Evolutionary conservation across 35 echinoderm and acorn worm species (phyloP).

Genomic region (Heliocidaris tuberculata): DNA sequence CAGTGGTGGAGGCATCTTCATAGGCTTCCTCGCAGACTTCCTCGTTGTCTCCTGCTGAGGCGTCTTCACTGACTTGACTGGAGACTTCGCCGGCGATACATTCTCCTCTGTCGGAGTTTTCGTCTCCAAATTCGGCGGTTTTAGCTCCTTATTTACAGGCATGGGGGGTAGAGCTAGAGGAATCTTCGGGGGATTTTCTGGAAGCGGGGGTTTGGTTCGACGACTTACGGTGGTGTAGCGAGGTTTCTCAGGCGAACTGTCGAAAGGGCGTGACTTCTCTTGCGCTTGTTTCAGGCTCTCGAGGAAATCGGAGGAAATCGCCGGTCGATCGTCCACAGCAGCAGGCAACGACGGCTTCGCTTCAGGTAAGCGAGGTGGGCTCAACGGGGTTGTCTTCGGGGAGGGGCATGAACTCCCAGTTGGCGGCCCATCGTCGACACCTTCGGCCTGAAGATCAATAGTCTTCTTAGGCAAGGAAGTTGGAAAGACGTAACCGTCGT

Average conservation of each 20-base stretch:
- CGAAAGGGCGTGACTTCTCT: neutral
- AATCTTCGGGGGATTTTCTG: neutral
- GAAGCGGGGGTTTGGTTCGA: neutral
- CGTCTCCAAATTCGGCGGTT: neutral
- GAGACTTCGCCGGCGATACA: neutral
- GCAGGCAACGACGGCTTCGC: neutral
- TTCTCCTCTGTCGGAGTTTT: neutral
- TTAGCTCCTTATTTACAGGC: neutral
- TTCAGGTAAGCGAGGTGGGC: neutral
- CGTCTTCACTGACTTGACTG: neutral
- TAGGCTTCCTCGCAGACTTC: neutral
- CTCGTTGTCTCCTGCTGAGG: neutral
- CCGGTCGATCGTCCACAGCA: neutral
- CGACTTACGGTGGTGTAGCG: neutral
- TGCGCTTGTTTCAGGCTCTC: neutral
- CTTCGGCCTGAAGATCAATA: neutral
- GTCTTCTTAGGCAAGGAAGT: neutral
- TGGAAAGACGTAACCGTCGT: constrained; percentile 22
- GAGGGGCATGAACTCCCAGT: neutral
- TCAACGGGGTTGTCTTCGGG: neutral
- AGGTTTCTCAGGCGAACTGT: neutral
- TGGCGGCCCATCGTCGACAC: neutral
- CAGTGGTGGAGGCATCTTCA: constrained; percentile 11
- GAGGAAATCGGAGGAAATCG: neutral
- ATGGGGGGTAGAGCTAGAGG: neutral